Conservation (phyloP, 2,113 vertebrate species). For the Thamnaconus septentrionalis region DNA sequence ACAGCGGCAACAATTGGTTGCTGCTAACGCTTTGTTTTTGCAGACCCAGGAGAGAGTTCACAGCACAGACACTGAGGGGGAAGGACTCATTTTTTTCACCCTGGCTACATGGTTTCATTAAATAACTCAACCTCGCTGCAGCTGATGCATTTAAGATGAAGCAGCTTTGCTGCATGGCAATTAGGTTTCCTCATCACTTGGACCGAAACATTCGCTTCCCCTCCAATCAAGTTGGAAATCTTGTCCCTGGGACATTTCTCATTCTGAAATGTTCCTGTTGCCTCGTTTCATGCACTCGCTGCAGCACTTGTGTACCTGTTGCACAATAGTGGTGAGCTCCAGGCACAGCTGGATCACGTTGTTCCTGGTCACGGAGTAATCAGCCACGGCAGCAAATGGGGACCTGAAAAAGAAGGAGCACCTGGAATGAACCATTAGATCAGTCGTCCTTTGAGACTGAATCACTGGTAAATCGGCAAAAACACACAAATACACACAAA, state of each 20-base stretch:
- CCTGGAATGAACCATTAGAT: slow-evolving; percentile 81
- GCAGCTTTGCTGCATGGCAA: no score
- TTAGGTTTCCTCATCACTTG: no score
- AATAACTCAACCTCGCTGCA: no score
- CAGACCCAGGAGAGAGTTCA: no score
- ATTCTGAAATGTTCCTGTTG: neutral
- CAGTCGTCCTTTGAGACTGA: slow-evolving; percentile 55
- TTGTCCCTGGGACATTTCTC: neutral
- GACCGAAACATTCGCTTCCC: no score
- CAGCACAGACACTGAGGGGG: no score
- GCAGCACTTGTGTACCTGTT: slow-evolving; percentile 81
- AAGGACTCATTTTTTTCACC: no score
- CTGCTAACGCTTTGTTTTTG: no score
- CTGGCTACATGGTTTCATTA: no score
- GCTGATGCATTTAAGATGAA: no score
- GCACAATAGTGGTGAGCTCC: slow-evolving; percentile 94
- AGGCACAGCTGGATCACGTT: slow-evolving; percentile 97
- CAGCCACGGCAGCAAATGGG: slow-evolving; percentile 94
- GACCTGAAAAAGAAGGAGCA: slow-evolving; percentile 86
- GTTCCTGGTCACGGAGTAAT: slow-evolving; percentile 93
- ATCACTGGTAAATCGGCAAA: slow-evolving; percentile 42
- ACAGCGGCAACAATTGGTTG: no score
- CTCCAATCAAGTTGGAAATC: no score
- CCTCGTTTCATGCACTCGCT: neutral
- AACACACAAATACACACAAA: neutral